Conservation (phyloP, 2,113 vertebrate species). For the Rhabdomys dilectus region DNA sequence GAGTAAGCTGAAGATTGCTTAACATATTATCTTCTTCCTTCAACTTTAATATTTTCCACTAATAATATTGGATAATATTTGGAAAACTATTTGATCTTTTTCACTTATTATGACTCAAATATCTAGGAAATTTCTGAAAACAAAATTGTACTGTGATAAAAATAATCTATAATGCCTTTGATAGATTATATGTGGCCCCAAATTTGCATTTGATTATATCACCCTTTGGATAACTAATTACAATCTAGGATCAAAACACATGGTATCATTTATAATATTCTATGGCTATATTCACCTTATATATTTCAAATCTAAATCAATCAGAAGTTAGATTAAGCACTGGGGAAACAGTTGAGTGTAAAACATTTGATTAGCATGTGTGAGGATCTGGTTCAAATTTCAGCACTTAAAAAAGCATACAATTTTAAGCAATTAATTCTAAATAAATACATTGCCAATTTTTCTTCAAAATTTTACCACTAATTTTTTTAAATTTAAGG, state of each 20-base stretch:
- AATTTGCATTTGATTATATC: background rate
- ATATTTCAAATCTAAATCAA: background rate
- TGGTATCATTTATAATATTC: background rate
- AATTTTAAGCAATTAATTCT: background rate
- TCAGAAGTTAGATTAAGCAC: background rate
- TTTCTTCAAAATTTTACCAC: background rate
- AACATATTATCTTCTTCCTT: background rate
- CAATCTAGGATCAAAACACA: background rate
- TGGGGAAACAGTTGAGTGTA: background rate
- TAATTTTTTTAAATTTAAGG: background rate
- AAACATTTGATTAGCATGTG: background rate
- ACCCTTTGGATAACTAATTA: background rate
- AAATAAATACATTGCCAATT: background rate
- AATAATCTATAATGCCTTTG: background rate
- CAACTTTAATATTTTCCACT: background rate
- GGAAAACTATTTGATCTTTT: background rate
- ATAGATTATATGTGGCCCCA: background rate
- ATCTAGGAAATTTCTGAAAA: background rate
- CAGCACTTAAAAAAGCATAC: background rate
- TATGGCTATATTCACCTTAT: background rate
- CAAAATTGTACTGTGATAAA: background rate
- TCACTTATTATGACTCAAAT: background rate
- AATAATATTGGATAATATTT: background rate
- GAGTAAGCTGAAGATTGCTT: background rate
- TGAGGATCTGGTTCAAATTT: background rate